Percentiles rank a stretch among this genome's conserved stretches.
phyloP scores from a whole-genome alignment of 2,797 vertebrate species.

The Hippocampus kuda region DNA sequence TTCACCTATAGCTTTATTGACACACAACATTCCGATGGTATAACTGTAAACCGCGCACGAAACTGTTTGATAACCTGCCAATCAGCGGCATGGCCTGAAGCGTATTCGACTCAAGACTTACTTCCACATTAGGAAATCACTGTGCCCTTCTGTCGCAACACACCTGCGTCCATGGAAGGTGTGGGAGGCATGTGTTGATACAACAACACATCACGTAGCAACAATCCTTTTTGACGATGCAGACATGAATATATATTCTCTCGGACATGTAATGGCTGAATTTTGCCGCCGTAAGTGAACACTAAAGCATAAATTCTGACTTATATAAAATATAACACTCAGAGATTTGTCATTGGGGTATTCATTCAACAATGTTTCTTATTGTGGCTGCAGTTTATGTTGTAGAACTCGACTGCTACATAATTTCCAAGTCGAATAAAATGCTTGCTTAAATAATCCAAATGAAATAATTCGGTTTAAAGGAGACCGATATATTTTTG shows the following conservation, averaged over 20 bases:
- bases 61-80: conserved; percentile 10
- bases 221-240: conserved; percentile 3
- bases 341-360: too few relatives aligned
- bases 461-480: too few relatives aligned
- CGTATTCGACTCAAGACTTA: conserved; percentile 12
- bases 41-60: conserved; percentile 14
- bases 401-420: too few relatives aligned
- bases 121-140: not conserved
- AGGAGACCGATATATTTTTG: too few relatives aligned
- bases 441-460: too few relatives aligned
- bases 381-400: too few relatives aligned
- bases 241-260: not conserved
- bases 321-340: too few relatives aligned
- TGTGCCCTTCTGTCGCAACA: conserved; percentile 12
- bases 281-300: not conserved
- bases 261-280: not conserved
- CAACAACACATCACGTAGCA: conserved; percentile 8
- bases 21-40: conserved; percentile 35
- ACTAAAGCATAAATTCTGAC: too few relatives aligned
- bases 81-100: conserved; percentile 9
- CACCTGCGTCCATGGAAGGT: conserved; percentile 8
- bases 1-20: conserved; percentile 14
- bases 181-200: conserved; percentile 8
- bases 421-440: too few relatives aligned
- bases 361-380: too few relatives aligned